Evolutionary conservation across 2,888 invertebrate genomes (phyloP), one percentile per base, ranked within the genome.

Genomic region (Euzophera pinguis): DNA sequence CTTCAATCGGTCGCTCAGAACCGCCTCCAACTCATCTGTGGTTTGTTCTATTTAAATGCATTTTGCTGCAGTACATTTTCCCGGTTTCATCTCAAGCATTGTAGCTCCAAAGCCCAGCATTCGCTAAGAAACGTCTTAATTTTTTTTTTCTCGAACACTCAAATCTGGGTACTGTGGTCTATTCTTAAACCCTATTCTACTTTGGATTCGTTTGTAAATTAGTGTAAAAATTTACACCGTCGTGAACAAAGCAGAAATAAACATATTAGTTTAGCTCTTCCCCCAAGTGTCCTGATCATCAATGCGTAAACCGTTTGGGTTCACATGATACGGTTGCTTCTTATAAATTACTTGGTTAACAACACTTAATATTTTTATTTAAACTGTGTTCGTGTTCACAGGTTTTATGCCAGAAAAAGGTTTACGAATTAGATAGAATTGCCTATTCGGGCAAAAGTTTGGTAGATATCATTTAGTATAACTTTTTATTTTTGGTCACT

Each of bases 1-100:
- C 81, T 85, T 84, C 84, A 81, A 86, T 85, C 85, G 84, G 76
- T 75, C 78, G 82, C 81, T 76, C 71, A 64, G 61, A 70, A 67
- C 63, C 71, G 61, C 65, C 32, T 60, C 58, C 60, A 54, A 59
- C 61, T 43, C 35, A 37, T 42, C 51, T 62, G 59, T 57, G 61
- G 59, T 49, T 63, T 60, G 55, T 49, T 54, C 57, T 51, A 50
- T 54, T 48, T 53, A 57, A 54, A 57, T 59, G 57, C 49, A 61
- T 61, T 57, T 57, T 55, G 56, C 56, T 56, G 51, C 51, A 47
- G 50, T 50, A 22, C 22, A 22, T 22, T 22, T 22, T 22, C 22
- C 22, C 22, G 22, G 22, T 22, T 22, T 2, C 3, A 22, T 22
- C 22, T 5, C 22, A 5, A 3, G 22, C 5, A 22, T 3, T 22